Conservation (phyloP, 2,113 vertebrate species). For the Zingel zingel region DNA sequence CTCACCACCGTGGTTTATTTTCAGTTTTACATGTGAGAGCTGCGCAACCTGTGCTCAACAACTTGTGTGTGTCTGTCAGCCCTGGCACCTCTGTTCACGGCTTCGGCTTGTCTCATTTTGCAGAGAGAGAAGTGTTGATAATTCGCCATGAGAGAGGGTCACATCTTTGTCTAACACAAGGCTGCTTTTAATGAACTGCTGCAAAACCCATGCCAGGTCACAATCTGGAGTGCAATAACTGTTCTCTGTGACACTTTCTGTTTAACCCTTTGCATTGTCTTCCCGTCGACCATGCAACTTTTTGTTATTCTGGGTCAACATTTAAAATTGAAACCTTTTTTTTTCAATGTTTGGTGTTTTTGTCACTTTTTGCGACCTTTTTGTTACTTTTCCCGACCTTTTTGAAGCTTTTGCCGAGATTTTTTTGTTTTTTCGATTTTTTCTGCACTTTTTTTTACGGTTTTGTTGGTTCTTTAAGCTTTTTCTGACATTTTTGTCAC, state of each 20-base stretch:
- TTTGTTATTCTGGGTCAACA: too few relatives aligned
- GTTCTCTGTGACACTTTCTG: conserved; percentile 2
- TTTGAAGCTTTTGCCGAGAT: too few relatives aligned
- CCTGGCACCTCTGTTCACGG: conserved; percentile 23
- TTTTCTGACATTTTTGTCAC: too few relatives aligned
- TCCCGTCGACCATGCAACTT: too few relatives aligned
- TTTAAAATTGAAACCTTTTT: too few relatives aligned
- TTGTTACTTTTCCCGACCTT: too few relatives aligned
- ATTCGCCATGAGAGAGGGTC: conserved; percentile 11
- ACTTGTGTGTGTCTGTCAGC: conserved; percentile 16
- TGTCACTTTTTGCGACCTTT: too few relatives aligned
- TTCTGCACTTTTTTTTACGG: too few relatives aligned
- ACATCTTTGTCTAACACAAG: conserved; percentile 4
- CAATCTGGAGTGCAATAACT: conserved; percentile 14
- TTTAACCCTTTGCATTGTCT: background rate
- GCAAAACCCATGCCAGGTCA: conserved; percentile 26
- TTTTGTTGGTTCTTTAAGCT: too few relatives aligned
- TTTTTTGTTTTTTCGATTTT: too few relatives aligned
- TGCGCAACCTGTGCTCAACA: background rate
- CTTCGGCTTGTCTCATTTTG: background rate
- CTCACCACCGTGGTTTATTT: conserved; percentile 39
- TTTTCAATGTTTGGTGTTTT: background rate
- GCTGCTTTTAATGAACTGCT: conserved; percentile 31
- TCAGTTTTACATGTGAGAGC: conserved; percentile 29
- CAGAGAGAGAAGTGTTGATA: conserved; percentile 39